Conservation (phyloP, 2,888 invertebrate genomes). For the Rhagophthalmus giganteus region DNA sequence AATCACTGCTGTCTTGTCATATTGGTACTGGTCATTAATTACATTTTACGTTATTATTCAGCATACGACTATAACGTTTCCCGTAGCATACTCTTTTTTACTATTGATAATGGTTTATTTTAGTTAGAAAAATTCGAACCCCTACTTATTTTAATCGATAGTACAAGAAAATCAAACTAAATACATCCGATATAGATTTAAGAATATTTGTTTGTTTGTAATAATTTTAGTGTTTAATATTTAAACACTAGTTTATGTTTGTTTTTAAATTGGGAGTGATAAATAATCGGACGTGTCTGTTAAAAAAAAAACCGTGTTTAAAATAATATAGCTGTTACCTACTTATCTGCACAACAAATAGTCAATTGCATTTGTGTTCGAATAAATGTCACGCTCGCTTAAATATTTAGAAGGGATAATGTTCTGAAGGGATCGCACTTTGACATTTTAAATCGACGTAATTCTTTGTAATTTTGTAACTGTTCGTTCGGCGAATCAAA, state of each 20-base stretch:
- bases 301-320: no score
- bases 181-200: slow-evolving; percentile 8
- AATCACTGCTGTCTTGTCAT: slow-evolving; percentile 48
- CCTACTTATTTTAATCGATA: slow-evolving; percentile 1
- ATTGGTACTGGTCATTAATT: slow-evolving; percentile 55
- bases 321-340: slow-evolving; percentile 8
- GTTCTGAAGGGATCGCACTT: slow-evolving; percentile 2
- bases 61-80: slow-evolving; percentile 35
- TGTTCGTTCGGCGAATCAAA: slow-evolving; percentile 11
- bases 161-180: slow-evolving; percentile 13
- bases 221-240: slow-evolving; percentile 7
- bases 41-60: slow-evolving; percentile 34
- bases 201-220: slow-evolving; percentile 6
- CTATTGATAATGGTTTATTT: slow-evolving; percentile 25
- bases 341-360: slow-evolving; percentile 14
- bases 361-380: slow-evolving; percentile 28
- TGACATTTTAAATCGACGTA: slow-evolving; percentile 3
- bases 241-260: slow-evolving; percentile 1
- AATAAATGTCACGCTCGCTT: slow-evolving; percentile 31
- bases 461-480: not conserved
- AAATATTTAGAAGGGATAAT: slow-evolving; percentile 5
- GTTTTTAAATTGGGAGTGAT: slow-evolving; percentile 4
- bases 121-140: no score
- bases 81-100: slow-evolving; percentile 44
- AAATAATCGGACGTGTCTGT: no score